Evolutionary conservation across 1,140 invertebrate species (phyloP), one percentile per base, ranked within the genome.

Genomic region (Drosophila sproati): DNA sequence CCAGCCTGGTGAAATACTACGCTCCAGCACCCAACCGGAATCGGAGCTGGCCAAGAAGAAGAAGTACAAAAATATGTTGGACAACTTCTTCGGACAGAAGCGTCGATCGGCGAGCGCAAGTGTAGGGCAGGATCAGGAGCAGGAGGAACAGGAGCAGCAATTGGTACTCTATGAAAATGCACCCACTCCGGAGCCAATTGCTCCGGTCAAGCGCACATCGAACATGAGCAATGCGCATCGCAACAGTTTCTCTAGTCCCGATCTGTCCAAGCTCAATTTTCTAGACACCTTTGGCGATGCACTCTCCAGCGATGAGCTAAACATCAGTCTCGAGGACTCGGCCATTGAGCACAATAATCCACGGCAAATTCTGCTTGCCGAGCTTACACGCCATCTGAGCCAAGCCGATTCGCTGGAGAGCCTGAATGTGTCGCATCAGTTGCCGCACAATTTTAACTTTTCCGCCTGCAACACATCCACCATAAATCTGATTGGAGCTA

Each of bases 211-310:
- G 43, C 73, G 68, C 6, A 60, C 41, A 8, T 54, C 55, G 0
- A 77, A 81, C 12, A n/a, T 83, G 3, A 72, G 45, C 10, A 80
- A 64, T 28, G 78, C 83, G 1, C 89, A 92, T 34, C 90, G 91
- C 0, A 92, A 92, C 43, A 93, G 92, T 51, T 92, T 92, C 47
- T 93, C 92, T 4, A 92, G 87, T 63, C 92, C 92, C 0, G 92
- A 93, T 59, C 59, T 93, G 1, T 91, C 89, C 0, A 82, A 92
- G 41, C 81, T 92, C 0, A 91, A 92, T 43, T 80, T 89, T 35
- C 54, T 92, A 31, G 91, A 92, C 45, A 82, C 77, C 2, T 82
- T 88, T 8, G 82, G 79, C 10, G 82, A 83, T 8, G 78, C 87
- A 0, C 41, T 79, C 41, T 81, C 77, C 3, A 71, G 76, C 59